Base-by-base conservation (phyloP, 1,140 invertebrate genomes). In the Tachypleus tridentatus region DNA sequence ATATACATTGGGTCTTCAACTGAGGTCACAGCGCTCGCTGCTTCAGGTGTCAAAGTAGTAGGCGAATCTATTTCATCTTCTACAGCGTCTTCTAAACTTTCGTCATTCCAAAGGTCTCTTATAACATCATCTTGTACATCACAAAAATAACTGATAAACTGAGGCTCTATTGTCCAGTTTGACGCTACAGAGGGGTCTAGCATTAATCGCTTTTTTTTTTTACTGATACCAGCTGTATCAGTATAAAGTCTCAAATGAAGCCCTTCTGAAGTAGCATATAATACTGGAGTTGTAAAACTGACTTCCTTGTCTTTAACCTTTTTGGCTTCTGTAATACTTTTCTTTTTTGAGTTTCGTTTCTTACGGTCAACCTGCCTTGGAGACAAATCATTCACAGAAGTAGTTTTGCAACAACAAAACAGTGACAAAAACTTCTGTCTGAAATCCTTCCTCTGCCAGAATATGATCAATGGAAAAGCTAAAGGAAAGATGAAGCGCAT, bases 241-340 rank as follows among this genome's bases (percentile, higher is more conserved):
- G 62, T 63, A 7, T 70, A 11, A 3, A 67, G 54, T 50, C 71
- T 53, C 56, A 72, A 56, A 48, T 70, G 70, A 6, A 72, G 58
- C 8, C 71, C 71, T 50, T 72, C 67, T 3, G 70, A 66, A 4
- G 71, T 71, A 49, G 68, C 64, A 49, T 68, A 72, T 4, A 72
- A 54, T 49, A 72, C 70, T 8, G 71, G 71, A 8, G 71, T 71
- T 52, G 62, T 65, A 51, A 64, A 63, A 11, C 65, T 61, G 29
- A 67, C 7, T 49, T 60, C 61, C 4, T 57, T 29, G 51, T 57
- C n/a, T 7, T 66, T 62, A 10, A 59, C 53, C 57, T 64, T 62
- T 56, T 66, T 67, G 3, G 29, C 29, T 29, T 29, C 29, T 29
- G 29, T 2, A 2, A 29, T 29, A 29, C 29, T 29, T 29, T 60